Evolutionary conservation across 2,888 invertebrate genomes (phyloP).

Genomic region (Aleiodes testaceus): DNA sequence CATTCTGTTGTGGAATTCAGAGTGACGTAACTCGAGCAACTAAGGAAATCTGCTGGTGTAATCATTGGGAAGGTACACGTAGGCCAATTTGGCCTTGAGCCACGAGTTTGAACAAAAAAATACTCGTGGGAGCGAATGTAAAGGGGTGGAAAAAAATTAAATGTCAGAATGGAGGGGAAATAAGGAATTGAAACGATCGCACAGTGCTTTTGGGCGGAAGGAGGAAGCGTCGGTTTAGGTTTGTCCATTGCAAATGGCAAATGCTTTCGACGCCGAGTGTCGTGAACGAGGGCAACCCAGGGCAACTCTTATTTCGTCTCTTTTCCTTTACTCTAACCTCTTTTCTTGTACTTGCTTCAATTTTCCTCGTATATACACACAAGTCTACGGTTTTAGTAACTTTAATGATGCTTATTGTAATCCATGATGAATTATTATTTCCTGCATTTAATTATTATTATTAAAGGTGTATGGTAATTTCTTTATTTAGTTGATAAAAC

Average conservation of each 20-base stretch:
- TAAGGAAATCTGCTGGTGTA: slow-evolving; percentile 6
- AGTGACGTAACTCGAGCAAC: slow-evolving; percentile 10
- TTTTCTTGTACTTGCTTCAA: not conserved
- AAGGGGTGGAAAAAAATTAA: slow-evolving; percentile 26
- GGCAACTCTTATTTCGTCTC: slow-evolving; percentile 21
- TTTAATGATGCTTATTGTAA: not conserved
- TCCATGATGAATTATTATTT: too few species aligned
- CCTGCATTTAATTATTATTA: not conserved
- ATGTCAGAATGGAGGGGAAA: slow-evolving; percentile 29
- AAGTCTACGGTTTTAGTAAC: slow-evolving; percentile 5
- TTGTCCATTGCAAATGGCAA: slow-evolving; percentile 26
- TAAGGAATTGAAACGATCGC: slow-evolving; percentile 33
- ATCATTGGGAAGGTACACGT: not conserved
- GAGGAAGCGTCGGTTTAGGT: not conserved
- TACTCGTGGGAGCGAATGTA: slow-evolving; percentile 28
- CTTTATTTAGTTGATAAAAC: not conserved
- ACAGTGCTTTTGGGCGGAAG: slow-evolving; percentile 28
- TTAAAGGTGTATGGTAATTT: not conserved
- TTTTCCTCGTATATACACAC: not conserved
- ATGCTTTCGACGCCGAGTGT: slow-evolving; percentile 34
- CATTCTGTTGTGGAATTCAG: not conserved
- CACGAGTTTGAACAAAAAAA: slow-evolving; percentile 21
- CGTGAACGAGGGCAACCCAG: slow-evolving; percentile 28
- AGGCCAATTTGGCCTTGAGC: slow-evolving; percentile 27
- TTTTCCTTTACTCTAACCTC: not conserved